phyloP scores from a whole-genome alignment of 2,888 invertebrate species.

The Eupithecia abbreviata region DNA sequence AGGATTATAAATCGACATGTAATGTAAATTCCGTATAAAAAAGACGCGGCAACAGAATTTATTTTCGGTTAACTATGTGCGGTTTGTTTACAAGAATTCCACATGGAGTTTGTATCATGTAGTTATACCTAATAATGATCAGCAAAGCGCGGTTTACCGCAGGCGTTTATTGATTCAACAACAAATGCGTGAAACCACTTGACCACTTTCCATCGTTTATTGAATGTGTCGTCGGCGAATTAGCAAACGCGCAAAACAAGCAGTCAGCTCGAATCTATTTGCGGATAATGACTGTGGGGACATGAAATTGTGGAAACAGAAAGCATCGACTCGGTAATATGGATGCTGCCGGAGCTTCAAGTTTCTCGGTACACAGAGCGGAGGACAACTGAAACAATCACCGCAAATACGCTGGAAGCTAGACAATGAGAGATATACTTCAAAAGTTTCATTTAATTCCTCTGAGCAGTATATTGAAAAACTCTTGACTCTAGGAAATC shows the following conservation, averaged over 20 bases:
- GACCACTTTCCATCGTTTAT: constrained; percentile 32
- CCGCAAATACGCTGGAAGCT: constrained; percentile 41
- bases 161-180: constrained; percentile 25
- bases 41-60: no score
- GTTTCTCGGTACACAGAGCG: constrained; percentile 56
- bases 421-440: constrained; percentile 38
- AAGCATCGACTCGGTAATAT: constrained; percentile 48
- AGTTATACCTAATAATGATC: neutral
- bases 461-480: neutral
- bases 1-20: no score
- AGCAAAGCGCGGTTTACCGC: constrained; percentile 25
- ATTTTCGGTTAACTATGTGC: no score
- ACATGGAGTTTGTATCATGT: no score
- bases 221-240: constrained; percentile 30
- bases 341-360: constrained; percentile 51
- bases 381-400: constrained; percentile 47
- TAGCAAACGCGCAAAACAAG: constrained; percentile 41
- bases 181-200: constrained; percentile 28
- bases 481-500: constrained; percentile 1
- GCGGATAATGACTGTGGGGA: constrained; percentile 40
- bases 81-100: no score
- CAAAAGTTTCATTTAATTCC: constrained; percentile 1
- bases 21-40: no score
- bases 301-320: constrained; percentile 55
- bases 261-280: constrained; percentile 41